Conservation (phyloP, 2,888 invertebrate genomes). For the Drosophila birchii region DNA sequence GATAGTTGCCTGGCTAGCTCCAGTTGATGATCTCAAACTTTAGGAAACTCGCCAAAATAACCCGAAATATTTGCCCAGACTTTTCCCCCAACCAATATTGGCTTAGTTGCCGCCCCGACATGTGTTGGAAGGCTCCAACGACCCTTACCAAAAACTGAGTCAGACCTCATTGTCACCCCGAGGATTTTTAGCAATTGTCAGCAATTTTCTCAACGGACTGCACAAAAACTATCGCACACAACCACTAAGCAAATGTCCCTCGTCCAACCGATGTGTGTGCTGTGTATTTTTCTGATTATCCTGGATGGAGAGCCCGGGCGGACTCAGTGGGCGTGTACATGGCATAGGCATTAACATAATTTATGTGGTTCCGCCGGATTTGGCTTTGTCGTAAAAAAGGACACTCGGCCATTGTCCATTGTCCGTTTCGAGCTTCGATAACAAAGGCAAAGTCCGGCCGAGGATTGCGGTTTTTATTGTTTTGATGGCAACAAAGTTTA, state of each 20-base stretch:
- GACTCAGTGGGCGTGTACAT: slow-evolving; percentile 80
- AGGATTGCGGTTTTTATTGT: slow-evolving; percentile 82
- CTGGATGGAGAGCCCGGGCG: slow-evolving; percentile 45
- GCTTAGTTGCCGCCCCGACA: slow-evolving; percentile 26
- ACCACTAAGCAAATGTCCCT: slow-evolving; percentile 72
- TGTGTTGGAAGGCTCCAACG: slow-evolving; percentile 34
- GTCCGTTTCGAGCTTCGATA: slow-evolving; percentile 73
- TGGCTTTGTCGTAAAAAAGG: slow-evolving; percentile 81
- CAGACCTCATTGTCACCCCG: slow-evolving; percentile 35
- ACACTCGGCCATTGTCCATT: slow-evolving; percentile 75
- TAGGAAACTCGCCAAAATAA: slow-evolving; percentile 19
- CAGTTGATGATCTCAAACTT: slow-evolving; percentile 40
- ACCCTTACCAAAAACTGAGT: slow-evolving; percentile 11
- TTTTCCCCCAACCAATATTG: slow-evolving; percentile 16
- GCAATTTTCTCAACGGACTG: slow-evolving; percentile 74
- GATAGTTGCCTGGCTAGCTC: slow-evolving; percentile 15
- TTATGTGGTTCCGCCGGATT: slow-evolving; percentile 84
- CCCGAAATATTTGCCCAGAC: slow-evolving; percentile 40
- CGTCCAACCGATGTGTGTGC: slow-evolving; percentile 52
- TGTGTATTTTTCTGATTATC: slow-evolving; percentile 79
- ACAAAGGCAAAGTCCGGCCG: slow-evolving; percentile 58
- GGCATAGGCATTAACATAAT: slow-evolving; percentile 83
- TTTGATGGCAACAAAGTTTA: slow-evolving; percentile 80
- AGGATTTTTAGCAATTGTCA: slow-evolving; percentile 82
- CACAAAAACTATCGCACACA: slow-evolving; percentile 71